Conservation (phyloP, 2,888 invertebrate genomes). For the Tetramorium bicarinatum region DNA sequence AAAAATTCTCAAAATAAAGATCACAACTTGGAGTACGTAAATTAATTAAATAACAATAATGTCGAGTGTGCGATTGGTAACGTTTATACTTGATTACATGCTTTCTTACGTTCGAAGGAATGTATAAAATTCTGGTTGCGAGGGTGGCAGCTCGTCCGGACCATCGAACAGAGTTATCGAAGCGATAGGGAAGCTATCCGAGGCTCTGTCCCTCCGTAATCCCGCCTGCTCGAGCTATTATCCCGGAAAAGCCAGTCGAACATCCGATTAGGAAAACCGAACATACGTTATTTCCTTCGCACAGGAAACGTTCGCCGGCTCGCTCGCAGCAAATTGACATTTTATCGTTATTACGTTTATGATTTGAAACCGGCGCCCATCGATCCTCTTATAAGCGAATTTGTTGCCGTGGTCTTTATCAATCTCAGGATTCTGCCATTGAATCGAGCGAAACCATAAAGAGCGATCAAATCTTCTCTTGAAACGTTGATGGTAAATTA, state of each 20-base stretch:
- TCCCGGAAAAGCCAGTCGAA: conserved; percentile 82
- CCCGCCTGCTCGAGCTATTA: conserved; percentile 79
- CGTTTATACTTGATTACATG: conserved; percentile 10
- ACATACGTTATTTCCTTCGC: conserved; percentile 81
- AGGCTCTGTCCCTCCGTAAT: conserved; percentile 77
- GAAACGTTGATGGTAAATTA: not conserved
- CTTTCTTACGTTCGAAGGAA: conserved; percentile 49
- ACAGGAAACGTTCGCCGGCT: conserved; percentile 58
- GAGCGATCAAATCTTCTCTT: conserved; percentile 52
- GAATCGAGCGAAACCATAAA: conserved; percentile 54
- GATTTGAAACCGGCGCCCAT: conserved; percentile 59
- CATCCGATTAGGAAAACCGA: conserved; percentile 83
- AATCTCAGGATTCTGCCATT: conserved; percentile 56
- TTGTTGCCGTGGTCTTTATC: conserved; percentile 62
- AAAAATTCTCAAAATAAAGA: conserved; percentile 3
- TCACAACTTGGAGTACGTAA: not conserved
- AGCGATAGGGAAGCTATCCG: conserved; percentile 77
- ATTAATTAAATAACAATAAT: conserved; percentile 33
- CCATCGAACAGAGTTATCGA: conserved; percentile 80
- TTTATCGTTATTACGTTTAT: conserved; percentile 76
- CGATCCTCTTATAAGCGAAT: conserved; percentile 71
- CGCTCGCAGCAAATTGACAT: conserved; percentile 70
- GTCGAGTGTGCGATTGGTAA: conserved; percentile 7
- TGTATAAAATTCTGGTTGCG: conserved; percentile 64
- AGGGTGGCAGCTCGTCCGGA: conserved; percentile 75